Conservation (phyloP, 2,888 invertebrate genomes). For the Merodon equestris region DNA sequence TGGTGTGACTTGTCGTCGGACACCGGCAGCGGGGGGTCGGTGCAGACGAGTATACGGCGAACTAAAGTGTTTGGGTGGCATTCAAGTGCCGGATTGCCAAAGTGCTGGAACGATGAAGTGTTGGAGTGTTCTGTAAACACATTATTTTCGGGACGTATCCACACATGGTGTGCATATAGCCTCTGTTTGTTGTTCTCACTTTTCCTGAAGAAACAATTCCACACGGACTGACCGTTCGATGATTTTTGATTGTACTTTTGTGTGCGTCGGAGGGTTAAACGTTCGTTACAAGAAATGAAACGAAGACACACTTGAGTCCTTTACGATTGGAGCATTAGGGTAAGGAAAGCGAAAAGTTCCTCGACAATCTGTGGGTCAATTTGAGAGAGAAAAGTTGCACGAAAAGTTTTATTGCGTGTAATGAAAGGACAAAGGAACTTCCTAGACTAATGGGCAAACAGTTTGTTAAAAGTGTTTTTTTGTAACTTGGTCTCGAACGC, state of each 20-base stretch:
- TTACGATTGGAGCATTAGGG: too few relatives aligned
- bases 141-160: constrained; percentile 42
- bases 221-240: constrained; percentile 44
- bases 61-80: too few relatives aligned
- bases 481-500: too few relatives aligned
- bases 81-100: too few relatives aligned
- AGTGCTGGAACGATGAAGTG: constrained; percentile 30
- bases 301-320: constrained; percentile 9
- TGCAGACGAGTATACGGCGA: too few relatives aligned
- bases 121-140: constrained; percentile 60
- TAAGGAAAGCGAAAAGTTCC: constrained; percentile 6
- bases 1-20: too few relatives aligned
- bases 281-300: neutral
- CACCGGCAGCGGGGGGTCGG: too few relatives aligned
- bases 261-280: neutral
- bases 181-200: neutral
- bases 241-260: constrained; percentile 10
- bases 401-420: constrained; percentile 18
- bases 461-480: neutral
- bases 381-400: constrained; percentile 10
- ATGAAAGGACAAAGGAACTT: neutral
- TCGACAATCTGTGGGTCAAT: neutral
- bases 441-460: neutral
- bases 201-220: constrained; percentile 28
- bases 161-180: neutral